Conservation (phyloP, 2,113 vertebrate genomes). For the Odocoileus hemionus region DNA sequence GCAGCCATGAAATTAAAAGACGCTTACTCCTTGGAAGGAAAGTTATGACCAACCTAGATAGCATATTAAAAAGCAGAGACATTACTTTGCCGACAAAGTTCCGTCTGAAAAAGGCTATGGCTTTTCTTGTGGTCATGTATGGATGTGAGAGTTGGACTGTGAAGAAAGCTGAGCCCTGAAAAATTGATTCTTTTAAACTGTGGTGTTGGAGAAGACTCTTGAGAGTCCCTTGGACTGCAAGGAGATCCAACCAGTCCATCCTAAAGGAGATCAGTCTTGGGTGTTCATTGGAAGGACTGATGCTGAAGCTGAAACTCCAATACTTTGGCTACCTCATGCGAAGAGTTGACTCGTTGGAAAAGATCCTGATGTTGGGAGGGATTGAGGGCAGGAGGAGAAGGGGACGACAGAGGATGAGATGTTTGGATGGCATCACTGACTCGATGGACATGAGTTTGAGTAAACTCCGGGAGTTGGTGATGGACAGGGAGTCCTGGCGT, state of each 20-base stretch:
- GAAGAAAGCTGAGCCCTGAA: not conserved
- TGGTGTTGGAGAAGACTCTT: not conserved
- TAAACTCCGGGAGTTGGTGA: not conserved
- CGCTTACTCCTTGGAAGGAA: not conserved
- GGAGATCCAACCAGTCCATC: not conserved
- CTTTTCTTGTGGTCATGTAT: not conserved
- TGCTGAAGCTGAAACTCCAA: not conserved
- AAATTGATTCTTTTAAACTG: not conserved
- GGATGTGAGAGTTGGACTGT: not conserved
- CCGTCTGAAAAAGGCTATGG: not conserved
- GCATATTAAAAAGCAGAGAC: not conserved
- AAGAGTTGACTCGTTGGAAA: not conserved
- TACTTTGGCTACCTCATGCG: not conserved
- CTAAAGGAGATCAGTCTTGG: not conserved
- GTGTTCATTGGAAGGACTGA: not conserved
- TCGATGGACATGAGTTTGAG: not conserved
- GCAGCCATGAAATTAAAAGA: not conserved
- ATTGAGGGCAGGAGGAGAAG: not conserved
- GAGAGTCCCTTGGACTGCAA: not conserved
- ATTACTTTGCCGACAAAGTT: not conserved
- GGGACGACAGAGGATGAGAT: not conserved
- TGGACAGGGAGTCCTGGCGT: not conserved
- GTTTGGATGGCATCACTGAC: not conserved
- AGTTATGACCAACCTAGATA: not conserved
- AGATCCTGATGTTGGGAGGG: not conserved